Evolutionary conservation across 2,113 vertebrate species (phyloP).

Genomic region (Perccottus glenii): DNA sequence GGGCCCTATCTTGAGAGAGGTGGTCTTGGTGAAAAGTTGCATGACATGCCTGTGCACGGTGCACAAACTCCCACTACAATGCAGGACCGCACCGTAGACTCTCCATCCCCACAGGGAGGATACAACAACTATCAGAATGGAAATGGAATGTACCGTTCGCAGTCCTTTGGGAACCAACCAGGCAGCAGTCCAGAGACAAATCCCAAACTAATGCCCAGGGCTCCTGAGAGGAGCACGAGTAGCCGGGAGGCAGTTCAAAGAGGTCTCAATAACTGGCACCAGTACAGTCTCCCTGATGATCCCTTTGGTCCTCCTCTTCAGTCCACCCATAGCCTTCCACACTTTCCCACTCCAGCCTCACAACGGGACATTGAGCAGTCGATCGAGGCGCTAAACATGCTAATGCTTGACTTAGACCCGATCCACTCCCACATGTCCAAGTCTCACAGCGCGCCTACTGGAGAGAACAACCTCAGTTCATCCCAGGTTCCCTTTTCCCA

Average conservation of each 20-base stretch:
- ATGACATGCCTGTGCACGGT: constrained; percentile 75
- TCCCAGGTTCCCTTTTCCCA: constrained; percentile 80
- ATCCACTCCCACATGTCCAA: constrained; percentile 84
- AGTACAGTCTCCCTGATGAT: constrained; percentile 83
- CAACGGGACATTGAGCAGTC: constrained; percentile 93
- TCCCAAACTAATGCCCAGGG: constrained; percentile 80
- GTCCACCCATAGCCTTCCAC: constrained; percentile 84
- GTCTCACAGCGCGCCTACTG: constrained; percentile 86
- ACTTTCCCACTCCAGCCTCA: constrained; percentile 86
- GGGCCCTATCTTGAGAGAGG: constrained; percentile 67
- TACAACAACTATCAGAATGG: constrained; percentile 78
- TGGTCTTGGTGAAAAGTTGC: constrained; percentile 49
- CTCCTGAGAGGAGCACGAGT: constrained; percentile 87
- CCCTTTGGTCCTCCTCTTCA: constrained; percentile 78
- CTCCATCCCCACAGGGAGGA: constrained; percentile 66
- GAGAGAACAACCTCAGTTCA: constrained; percentile 77
- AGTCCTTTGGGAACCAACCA: constrained; percentile 82
- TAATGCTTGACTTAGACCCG: constrained; percentile 92
- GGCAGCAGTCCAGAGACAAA: constrained; percentile 68
- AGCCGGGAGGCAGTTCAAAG: constrained; percentile 95
- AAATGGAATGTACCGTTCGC: constrained; percentile 81
- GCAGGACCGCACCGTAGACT: constrained; percentile 82
- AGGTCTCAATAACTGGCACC: constrained; percentile 92
- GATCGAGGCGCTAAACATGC: constrained; percentile 92
- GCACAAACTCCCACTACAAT: constrained; percentile 80